These are phyloP conservation scores for Galaxias olidus DNA, from an alignment of 2,797 vertebrate genomes.

Conservation along the genomic window DNA sequence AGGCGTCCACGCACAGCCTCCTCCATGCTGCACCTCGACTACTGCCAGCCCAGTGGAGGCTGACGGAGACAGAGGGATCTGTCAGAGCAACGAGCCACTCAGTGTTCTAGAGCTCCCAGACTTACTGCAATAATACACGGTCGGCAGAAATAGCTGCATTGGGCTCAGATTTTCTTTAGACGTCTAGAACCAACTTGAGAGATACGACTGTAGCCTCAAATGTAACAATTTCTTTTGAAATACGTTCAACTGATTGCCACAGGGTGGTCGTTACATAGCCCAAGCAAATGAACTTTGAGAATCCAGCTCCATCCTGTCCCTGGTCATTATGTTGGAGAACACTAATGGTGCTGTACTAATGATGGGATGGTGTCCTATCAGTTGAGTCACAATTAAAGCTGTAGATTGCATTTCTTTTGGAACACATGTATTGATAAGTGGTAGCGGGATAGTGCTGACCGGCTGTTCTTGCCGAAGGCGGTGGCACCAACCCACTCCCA, in stretches of 20 bases:
- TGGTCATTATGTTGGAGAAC: not conserved
- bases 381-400: not conserved
- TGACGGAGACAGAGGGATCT: not conserved
- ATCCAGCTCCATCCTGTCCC: not conserved
- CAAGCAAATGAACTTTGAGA: no score
- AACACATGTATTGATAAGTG: conserved; percentile 7
- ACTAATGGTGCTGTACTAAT: not conserved
- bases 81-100: not conserved
- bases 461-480: conserved; percentile 16
- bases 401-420: not conserved
- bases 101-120: not conserved
- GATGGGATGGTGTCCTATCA: not conserved
- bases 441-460: conserved; percentile 23
- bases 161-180: not conserved
- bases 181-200: not conserved
- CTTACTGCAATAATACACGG: not conserved
- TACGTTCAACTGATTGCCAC: no score
- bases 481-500: conserved; percentile 19
- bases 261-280: no score
- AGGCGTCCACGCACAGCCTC: not conserved
- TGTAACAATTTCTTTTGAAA: no score
- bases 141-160: conserved; percentile 8
- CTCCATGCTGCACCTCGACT: not conserved
- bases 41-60: not conserved
- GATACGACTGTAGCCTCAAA: not conserved